Conservation (phyloP, 2,113 vertebrate species). For the Heptranchias perlo region DNA sequence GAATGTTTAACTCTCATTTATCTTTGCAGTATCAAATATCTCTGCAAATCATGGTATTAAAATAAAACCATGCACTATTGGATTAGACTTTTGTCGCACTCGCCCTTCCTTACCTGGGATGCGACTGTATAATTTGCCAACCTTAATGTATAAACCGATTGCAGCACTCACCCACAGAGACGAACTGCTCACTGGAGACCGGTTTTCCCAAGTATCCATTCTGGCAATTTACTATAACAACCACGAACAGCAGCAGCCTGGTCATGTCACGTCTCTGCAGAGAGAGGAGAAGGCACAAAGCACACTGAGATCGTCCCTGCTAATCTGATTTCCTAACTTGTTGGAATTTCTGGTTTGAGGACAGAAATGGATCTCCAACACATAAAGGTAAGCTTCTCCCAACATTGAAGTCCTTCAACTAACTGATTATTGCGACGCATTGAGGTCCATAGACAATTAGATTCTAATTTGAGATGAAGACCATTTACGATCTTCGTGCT, state of each 20-base stretch:
- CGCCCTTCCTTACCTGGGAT: background rate
- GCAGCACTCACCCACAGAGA: constrained; percentile 50
- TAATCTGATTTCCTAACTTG: background rate
- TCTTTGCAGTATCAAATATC: background rate
- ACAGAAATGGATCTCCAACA: background rate
- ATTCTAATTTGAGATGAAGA: background rate
- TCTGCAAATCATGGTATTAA: background rate
- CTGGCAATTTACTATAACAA: constrained; percentile 46
- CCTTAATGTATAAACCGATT: background rate
- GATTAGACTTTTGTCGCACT: background rate
- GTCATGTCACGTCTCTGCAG: constrained; percentile 47
- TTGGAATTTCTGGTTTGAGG: background rate
- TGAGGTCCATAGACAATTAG: background rate
- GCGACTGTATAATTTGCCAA: background rate
- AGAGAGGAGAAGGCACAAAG: background rate
- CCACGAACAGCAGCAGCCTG: constrained; percentile 48
- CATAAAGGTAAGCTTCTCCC: background rate
- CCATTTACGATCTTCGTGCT: background rate
- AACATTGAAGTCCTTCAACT: background rate
- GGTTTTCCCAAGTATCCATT: constrained; percentile 45
- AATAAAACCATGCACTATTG: background rate
- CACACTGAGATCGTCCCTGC: background rate
- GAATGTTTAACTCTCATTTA: background rate
- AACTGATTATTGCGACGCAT: background rate
- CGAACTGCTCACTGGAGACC: constrained; percentile 42